A percentile compares a stretch with the other conserved stretches of the same genome.
Evolutionary conservation across 2,888 invertebrate genomes (phyloP).

Genomic region (Chloromyia formosa): DNA sequence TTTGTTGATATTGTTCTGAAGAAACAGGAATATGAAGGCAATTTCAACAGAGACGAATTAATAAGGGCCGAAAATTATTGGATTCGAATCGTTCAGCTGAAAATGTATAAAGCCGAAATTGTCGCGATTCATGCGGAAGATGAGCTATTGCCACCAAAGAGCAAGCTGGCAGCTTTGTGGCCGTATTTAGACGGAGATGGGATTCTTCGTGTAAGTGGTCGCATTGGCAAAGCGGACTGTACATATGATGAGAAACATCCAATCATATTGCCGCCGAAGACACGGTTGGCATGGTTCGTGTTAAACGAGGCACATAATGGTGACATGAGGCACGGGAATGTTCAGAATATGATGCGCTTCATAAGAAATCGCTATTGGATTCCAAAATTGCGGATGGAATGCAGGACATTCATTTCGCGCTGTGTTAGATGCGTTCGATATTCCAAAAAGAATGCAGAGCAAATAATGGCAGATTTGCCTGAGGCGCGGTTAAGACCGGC

Average conservation of each 20-base stretch:
- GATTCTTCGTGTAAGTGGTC: constrained; percentile 10
- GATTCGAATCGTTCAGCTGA: neutral
- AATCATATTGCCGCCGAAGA: neutral
- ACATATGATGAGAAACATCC: neutral
- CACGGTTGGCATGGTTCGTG: neutral
- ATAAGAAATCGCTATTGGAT: constrained; percentile 27
- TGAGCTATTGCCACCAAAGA: neutral
- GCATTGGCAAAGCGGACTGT: neutral
- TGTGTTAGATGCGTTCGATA: neutral
- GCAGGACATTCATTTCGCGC: neutral
- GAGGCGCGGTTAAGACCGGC: neutral
- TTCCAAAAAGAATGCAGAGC: neutral
- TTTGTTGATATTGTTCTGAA: neutral
- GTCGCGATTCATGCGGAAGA: neutral
- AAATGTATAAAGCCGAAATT: neutral
- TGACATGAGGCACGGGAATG: no score
- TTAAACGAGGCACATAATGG: neutral
- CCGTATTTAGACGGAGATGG: neutral
- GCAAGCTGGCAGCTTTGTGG: neutral
- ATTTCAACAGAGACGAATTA: neutral
- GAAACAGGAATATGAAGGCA: no score
- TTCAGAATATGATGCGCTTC: no score
- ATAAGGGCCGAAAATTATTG: neutral
- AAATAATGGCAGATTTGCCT: constrained; percentile 26
- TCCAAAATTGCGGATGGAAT: no score